Conservation (phyloP, 2,797 vertebrate species). For the Macropodus opercularis region DNA sequence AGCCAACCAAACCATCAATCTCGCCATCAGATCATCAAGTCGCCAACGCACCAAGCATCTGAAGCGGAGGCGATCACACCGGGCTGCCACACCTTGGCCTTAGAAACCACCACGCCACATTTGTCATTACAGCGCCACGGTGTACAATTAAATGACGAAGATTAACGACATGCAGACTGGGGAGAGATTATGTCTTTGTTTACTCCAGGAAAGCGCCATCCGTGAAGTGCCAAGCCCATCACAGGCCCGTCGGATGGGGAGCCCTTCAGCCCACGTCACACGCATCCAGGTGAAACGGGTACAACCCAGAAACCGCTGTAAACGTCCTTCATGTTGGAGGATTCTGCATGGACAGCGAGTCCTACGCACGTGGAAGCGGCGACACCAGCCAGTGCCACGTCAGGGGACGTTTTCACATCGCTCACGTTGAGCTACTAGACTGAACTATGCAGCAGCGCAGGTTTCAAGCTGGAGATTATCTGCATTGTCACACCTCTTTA, state of each 20-base stretch:
- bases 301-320: too few relatives aligned
- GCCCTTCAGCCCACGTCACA: constrained; percentile 4
- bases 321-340: too few relatives aligned
- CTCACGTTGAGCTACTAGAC: neutral
- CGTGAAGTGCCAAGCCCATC: constrained; percentile 15
- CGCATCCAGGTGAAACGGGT: neutral
- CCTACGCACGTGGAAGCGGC: too few relatives aligned
- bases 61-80: constrained; percentile 11
- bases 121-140: constrained; percentile 56
- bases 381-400: neutral
- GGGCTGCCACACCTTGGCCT: constrained; percentile 46
- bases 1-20: constrained; percentile 14
- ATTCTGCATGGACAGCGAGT: too few relatives aligned
- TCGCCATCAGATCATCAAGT: constrained; percentile 6
- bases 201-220: constrained; percentile 31
- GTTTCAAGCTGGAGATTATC: constrained; percentile 9
- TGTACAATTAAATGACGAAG: constrained; percentile 51
- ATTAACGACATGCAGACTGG: constrained; percentile 45
- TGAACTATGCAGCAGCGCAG: constrained; percentile 8
- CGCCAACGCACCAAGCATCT: constrained; percentile 19
- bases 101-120: constrained; percentile 33
- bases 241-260: constrained; percentile 3
- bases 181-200: constrained; percentile 60
- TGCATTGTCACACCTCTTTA: constrained; percentile 11
- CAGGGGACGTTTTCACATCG: neutral